Evolutionary conservation across 2,113 vertebrate species (phyloP).

Genomic region (Rhea pennata): DNA sequence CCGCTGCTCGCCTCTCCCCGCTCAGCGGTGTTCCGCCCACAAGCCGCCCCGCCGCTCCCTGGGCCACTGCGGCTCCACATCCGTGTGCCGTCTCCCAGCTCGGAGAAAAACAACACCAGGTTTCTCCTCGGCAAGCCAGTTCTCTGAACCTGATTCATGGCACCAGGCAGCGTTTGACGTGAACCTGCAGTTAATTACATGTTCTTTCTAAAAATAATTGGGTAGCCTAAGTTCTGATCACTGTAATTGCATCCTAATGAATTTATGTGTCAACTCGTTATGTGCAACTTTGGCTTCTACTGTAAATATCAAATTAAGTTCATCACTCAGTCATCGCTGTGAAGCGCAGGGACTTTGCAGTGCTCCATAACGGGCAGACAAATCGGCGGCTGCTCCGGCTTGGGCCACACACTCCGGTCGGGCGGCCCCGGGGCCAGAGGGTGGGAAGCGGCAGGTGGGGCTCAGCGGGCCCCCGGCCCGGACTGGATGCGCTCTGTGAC

Average conservation of each 20-base stretch:
- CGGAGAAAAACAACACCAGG: background rate
- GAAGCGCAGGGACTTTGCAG: background rate
- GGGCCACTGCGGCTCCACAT: background rate
- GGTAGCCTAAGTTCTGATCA: slow-evolving; percentile 31
- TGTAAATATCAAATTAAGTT: slow-evolving; percentile 36
- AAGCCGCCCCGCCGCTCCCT: background rate
- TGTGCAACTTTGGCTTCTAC: background rate
- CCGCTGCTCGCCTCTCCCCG: too few species aligned
- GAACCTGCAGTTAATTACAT: slow-evolving; percentile 53
- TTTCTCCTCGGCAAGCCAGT: background rate
- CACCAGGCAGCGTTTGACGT: slow-evolving; percentile 2
- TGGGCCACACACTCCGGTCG: background rate
- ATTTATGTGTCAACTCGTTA: slow-evolving; percentile 45
- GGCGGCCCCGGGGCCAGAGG: background rate
- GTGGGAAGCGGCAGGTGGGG: background rate
- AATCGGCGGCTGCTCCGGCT: background rate
- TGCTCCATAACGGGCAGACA: background rate
- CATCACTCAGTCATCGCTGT: background rate
- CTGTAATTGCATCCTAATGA: slow-evolving; percentile 52
- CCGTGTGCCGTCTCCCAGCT: background rate
- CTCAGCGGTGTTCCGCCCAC: background rate
- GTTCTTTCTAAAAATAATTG: slow-evolving; percentile 56
- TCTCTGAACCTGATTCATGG: background rate
- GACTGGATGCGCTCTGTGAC: rapidly evolving
- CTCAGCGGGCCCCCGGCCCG: background rate